These are phyloP conservation scores for Drosophila mojavensis DNA, from an alignment of 1,140 invertebrate species.

Conservation along the genomic window DNA sequence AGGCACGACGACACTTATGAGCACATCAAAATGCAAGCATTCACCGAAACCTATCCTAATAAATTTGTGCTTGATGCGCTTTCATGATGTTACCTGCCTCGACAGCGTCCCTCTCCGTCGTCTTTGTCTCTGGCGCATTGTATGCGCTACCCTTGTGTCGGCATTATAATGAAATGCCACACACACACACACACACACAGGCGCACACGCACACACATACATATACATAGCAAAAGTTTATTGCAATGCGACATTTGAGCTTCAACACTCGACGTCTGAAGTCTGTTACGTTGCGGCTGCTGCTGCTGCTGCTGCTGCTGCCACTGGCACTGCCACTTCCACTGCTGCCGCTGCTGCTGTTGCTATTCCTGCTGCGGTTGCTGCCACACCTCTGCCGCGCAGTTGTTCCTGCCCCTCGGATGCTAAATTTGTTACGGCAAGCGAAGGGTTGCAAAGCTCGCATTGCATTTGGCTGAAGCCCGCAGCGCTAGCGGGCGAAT, in stretches of 20 bases:
- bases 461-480: constrained; percentile 70
- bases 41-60: constrained; percentile 82
- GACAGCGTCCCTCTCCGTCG: constrained; percentile 4
- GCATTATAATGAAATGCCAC: constrained; percentile 72
- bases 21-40: constrained; percentile 78
- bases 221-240: constrained; percentile 62
- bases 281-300: constrained; percentile 60
- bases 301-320: constrained; percentile 36
- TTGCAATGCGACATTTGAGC: constrained; percentile 82
- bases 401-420: background rate
- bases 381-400: constrained; percentile 7
- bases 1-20: constrained; percentile 39
- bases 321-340: constrained; percentile 11
- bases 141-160: constrained; percentile 50
- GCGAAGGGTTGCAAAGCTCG: constrained; percentile 74
- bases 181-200: constrained; percentile 33
- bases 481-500: constrained; percentile 69
- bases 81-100: constrained; percentile 78
- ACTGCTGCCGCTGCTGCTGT: constrained; percentile 29
- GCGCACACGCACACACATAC: constrained; percentile 25
- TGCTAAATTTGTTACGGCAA: constrained; percentile 32
- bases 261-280: constrained; percentile 80
- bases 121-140: constrained; percentile 12
- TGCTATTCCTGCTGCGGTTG: constrained; percentile 47
- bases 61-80: constrained; percentile 81